Conservation (phyloP, 2,888 invertebrate species). For the Sceliomorpha sp. region DNA sequence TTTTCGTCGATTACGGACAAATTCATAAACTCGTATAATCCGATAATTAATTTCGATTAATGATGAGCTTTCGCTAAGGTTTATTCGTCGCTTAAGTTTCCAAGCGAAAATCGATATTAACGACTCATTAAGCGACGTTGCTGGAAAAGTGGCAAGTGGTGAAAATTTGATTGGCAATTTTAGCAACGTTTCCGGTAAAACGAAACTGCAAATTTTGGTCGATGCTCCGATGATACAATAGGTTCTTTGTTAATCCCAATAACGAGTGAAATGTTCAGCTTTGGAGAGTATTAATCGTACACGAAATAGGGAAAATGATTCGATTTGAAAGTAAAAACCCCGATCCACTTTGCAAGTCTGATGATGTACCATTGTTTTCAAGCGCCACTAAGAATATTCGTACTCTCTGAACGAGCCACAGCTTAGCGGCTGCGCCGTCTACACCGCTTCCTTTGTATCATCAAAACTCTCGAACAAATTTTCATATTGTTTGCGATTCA, state of each 20-base stretch:
- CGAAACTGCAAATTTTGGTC: slow-evolving; percentile 2
- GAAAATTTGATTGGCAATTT: slow-evolving; percentile 1
- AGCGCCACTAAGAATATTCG: slow-evolving; percentile 71
- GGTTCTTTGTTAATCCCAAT: slow-evolving; percentile 42
- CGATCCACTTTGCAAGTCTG: slow-evolving; percentile 77
- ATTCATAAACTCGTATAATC: too few species aligned
- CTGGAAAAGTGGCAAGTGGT: too few species aligned
- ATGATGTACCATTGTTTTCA: slow-evolving; percentile 75
- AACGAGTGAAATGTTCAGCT: slow-evolving; percentile 60
- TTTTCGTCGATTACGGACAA: too few species aligned
- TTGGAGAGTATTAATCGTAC: slow-evolving; percentile 74
- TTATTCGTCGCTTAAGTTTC: too few species aligned
- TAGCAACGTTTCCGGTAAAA: background rate
- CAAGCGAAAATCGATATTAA: too few species aligned
- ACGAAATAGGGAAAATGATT: slow-evolving; percentile 76
- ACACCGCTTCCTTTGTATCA: slow-evolving; percentile 74
- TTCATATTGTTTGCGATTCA: slow-evolving; percentile 80
- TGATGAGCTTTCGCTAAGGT: too few species aligned
- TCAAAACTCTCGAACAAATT: slow-evolving; percentile 79
- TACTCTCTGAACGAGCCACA: slow-evolving; percentile 63
- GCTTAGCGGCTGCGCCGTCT: slow-evolving; percentile 54
- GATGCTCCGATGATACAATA: slow-evolving; percentile 28
- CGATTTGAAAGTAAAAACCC: slow-evolving; percentile 78
- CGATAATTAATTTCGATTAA: too few species aligned
- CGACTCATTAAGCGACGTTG: too few species aligned